Percentiles rank a stretch among this genome's conserved stretches.
Evolutionary conservation across 2,797 vertebrate species (phyloP).

Genomic region (Artibeus jamaicensis): DNA sequence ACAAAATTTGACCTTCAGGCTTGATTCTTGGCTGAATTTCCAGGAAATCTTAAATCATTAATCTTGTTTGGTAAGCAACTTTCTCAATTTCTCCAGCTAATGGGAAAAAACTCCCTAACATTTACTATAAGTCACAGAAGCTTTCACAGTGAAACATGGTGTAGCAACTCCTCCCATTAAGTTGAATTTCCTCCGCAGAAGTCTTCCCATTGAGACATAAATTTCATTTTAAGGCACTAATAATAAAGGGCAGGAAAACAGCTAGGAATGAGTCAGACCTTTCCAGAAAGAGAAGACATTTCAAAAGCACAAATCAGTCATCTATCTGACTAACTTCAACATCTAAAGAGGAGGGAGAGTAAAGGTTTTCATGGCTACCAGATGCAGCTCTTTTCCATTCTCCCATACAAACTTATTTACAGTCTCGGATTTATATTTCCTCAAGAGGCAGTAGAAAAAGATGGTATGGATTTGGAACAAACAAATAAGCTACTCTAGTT

Average conservation of each 20-base stretch:
- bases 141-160: background rate
- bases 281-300: conserved; percentile 52
- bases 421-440: background rate
- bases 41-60: background rate
- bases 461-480: background rate
- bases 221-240: conserved; percentile 66
- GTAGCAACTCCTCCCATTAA: background rate
- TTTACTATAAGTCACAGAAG: background rate
- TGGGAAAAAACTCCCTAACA: background rate
- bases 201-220: background rate
- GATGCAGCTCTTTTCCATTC: conserved; percentile 3
- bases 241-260: conserved; percentile 47
- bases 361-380: background rate
- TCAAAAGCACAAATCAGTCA: conserved; percentile 40
- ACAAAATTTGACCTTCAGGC: background rate
- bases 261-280: conserved; percentile 28
- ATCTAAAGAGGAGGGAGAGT: background rate
- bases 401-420: background rate
- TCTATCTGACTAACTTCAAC: conserved; percentile 24
- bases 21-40: conserved; percentile 5
- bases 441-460: background rate
- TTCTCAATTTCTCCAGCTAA: background rate
- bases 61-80: conserved; percentile 12
- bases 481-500: background rate
- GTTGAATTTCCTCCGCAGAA: conserved; percentile 25